These are phyloP conservation scores for Hyaena hyaena DNA, from an alignment of 2,113 vertebrate genomes.

Conservation along the genomic window DNA sequence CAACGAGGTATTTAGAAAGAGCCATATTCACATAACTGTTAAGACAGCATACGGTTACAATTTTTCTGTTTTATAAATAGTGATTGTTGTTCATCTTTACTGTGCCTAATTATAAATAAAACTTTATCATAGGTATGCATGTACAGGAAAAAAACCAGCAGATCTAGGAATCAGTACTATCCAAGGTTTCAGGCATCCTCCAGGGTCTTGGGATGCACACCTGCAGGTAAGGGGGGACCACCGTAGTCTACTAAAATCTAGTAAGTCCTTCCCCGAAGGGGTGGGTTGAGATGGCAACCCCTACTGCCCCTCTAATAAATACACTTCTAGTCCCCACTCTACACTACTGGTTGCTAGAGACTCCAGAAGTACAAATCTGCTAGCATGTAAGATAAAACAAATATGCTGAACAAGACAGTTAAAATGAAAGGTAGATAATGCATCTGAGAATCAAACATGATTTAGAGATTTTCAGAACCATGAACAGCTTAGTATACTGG, in stretches of 20 bases:
- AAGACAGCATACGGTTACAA: background rate
- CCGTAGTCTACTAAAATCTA: background rate
- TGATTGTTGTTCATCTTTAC: background rate
- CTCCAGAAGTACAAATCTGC: background rate
- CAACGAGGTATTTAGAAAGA: background rate
- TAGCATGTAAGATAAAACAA: background rate
- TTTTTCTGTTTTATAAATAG: background rate
- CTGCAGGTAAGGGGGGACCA: background rate
- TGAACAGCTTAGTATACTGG: background rate
- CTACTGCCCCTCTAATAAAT: background rate
- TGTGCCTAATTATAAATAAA: background rate
- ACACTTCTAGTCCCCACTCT: background rate
- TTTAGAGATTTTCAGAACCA: background rate
- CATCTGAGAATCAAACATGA: slow-evolving; percentile 9
- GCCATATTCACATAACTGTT: background rate
- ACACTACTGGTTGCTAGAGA: background rate
- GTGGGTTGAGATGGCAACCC: background rate
- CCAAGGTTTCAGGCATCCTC: background rate
- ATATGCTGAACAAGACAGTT: background rate
- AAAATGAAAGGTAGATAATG: background rate
- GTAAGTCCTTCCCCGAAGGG: background rate
- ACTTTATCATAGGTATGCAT: background rate
- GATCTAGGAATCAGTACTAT: background rate
- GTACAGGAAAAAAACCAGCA: background rate
- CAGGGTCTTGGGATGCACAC: background rate